phyloP scores from a whole-genome alignment of 2,113 vertebrate genomes.

The Rhagologus leucostigma region DNA sequence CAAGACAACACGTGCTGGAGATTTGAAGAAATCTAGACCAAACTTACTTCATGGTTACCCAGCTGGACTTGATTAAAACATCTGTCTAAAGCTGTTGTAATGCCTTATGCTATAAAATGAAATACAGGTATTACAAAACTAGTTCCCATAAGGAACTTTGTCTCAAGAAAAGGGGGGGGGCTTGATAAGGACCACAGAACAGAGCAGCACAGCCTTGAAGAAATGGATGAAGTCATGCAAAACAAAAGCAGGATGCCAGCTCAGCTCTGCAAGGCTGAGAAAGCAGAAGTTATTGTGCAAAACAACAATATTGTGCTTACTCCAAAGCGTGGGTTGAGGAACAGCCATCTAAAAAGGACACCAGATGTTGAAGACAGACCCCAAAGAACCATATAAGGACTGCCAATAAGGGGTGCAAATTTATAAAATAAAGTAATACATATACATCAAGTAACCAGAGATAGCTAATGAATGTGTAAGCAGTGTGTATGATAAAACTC shows the following conservation, averaged over 20 bases:
- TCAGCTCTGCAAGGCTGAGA: neutral
- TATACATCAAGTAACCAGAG: neutral
- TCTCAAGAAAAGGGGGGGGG: neutral
- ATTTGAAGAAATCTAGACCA: neutral
- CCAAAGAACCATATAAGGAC: neutral
- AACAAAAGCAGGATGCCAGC: neutral
- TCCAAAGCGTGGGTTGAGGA: rapidly evolving
- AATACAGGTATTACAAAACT: neutral
- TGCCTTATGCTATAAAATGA: neutral
- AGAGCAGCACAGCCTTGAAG: neutral
- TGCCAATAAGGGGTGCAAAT: no score
- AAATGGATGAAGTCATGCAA: neutral
- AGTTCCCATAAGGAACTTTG: neutral
- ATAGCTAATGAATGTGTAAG: neutral
- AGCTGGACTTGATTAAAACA: neutral
- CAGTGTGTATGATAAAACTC: neutral
- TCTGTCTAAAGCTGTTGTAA: neutral
- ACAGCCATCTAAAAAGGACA: neutral
- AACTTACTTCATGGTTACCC: no score
- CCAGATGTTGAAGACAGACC: rapidly evolving
- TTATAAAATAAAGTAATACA: neutral
- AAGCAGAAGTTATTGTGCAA: neutral
- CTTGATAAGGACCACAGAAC: neutral
- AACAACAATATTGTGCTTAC: neutral
- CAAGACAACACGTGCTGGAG: neutral